These are phyloP conservation scores for Lethenteron reissneri DNA, from an alignment of 2,113 vertebrate species.

Conservation along the genomic window DNA sequence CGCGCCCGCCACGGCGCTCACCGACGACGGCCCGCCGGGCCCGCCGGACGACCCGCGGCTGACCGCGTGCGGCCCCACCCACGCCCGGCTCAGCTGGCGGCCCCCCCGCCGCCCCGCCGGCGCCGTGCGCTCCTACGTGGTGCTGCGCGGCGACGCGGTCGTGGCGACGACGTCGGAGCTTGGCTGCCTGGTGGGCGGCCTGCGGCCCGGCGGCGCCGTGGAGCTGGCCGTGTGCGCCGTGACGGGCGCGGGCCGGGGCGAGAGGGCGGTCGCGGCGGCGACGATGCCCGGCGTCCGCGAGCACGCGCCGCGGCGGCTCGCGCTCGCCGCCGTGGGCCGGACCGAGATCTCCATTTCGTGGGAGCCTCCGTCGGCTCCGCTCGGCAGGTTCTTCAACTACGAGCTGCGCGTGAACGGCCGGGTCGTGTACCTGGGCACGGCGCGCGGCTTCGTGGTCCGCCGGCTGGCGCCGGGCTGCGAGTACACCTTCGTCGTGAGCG, in stretches of 20 bases:
- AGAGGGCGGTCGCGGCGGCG: constrained; percentile 8
- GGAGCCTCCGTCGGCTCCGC: constrained; percentile 14
- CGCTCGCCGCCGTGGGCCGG: constrained; percentile 15
- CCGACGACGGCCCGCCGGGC: constrained; percentile 9
- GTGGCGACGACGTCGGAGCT: constrained; percentile 14
- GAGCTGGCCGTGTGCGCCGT: constrained; percentile 14
- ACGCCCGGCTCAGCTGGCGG: constrained; percentile 16
- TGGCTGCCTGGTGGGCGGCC: constrained; percentile 14
- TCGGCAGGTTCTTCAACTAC: constrained; percentile 19
- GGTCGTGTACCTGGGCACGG: constrained; percentile 17
- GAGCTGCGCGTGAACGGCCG: constrained; percentile 19
- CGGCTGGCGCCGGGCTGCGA: constrained; percentile 14
- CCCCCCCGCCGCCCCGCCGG: constrained; percentile 11
- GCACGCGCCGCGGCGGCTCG: constrained; percentile 17
- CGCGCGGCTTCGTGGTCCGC: constrained; percentile 13
- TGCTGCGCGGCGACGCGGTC: constrained; percentile 12
- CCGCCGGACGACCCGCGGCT: constrained; percentile 14
- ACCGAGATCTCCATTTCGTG: constrained; percentile 20
- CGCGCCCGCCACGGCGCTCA: constrained; percentile 9
- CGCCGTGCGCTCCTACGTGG: constrained; percentile 11
- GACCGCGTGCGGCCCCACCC: constrained; percentile 15
- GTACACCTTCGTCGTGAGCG: constrained; percentile 17
- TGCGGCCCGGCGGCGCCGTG: constrained; percentile 14
- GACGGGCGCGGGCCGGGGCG: constrained; percentile 9
- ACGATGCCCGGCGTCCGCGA: constrained; percentile 13